Evolutionary conservation across 2,888 invertebrate species (phyloP), one percentile per base, ranked within the genome.

Genomic region (Agrochola lychnidis): DNA sequence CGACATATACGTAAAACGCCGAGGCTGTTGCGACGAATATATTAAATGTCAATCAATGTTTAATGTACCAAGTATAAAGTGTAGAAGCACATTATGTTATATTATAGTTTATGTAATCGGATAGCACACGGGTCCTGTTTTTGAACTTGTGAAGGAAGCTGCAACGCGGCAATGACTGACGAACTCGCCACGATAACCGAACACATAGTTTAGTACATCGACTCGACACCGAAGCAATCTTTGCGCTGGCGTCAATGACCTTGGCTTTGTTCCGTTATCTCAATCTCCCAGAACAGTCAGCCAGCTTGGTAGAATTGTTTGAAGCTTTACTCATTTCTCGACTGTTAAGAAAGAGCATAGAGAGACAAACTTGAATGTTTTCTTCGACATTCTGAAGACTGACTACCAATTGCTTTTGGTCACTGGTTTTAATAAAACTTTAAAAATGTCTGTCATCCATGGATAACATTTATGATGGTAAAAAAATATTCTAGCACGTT

Each of bases 11-110:
- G 81, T 87, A 78, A 84, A 77, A 71, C 84, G 89, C 90, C 93
- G 95, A 93, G 95, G 93, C 93, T 95, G 94, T 94, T 92, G 93
- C 92, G 91, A 84, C 91, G 89, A 91, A 86, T 84, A 82, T 86
- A 88, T 82, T 91, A 90, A 90, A 90, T 93, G 90, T 92, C 87
- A 89, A 86, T 90, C 80, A 85, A 85, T 90, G 88, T 90, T 73
- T 86, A 90, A 90, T 90, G 89, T 90, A 90, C 89, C 89, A 89
- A 88, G 88, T 90, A 86, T 87, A 85, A 86, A 87, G 78, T 89
- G 75, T 90, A 90, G 89, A 89, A 90, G 86, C 85, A 90, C 91
- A 85, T 92, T 88, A 81, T 84, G 82, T 86, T 89, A 82, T 86
- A 88, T 92, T 89, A 88, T 91, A 91, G 91, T 90, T 90, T 87